phyloP scores from a whole-genome alignment of 2,797 vertebrate genomes.

The Leptatherina wallacei region DNA sequence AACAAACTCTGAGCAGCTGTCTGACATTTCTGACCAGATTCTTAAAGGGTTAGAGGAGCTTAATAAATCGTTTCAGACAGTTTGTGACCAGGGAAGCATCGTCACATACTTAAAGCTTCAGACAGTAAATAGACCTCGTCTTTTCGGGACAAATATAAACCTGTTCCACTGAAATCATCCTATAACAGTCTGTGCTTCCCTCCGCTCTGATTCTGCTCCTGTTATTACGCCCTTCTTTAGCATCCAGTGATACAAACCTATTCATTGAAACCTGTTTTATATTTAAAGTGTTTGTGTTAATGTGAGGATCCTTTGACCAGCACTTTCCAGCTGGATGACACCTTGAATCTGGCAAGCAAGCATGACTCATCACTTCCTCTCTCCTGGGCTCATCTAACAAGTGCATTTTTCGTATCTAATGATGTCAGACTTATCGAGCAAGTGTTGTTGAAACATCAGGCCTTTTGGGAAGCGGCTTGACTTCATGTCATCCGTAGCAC shows the following conservation, averaged over 20 bases:
- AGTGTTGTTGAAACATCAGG: slow-evolving; percentile 43
- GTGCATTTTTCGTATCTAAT: slow-evolving; percentile 23
- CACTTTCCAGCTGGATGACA: not conserved
- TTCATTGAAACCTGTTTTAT: slow-evolving; percentile 36
- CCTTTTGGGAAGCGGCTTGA: slow-evolving; percentile 29
- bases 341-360: slow-evolving; percentile 43
- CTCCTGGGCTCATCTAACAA: slow-evolving; percentile 18
- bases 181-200: not conserved
- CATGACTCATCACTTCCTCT: slow-evolving; percentile 64
- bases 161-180: not conserved
- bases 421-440: slow-evolving; percentile 59
- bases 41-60: not conserved
- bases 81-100: not conserved
- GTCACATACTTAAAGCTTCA: slow-evolving; percentile 1
- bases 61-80: not conserved
- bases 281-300: slow-evolving; percentile 33
- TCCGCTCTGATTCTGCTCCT: not conserved
- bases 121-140: not conserved
- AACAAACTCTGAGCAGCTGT: not conserved
- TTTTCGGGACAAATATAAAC: not conserved
- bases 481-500: slow-evolving; percentile 20
- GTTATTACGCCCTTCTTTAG: not conserved
- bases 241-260: slow-evolving; percentile 26
- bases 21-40: not conserved
- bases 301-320: slow-evolving; percentile 11